These are phyloP conservation scores for Tenthredo mesomela DNA, from an alignment of 2,888 invertebrate species.

Conservation along the genomic window DNA sequence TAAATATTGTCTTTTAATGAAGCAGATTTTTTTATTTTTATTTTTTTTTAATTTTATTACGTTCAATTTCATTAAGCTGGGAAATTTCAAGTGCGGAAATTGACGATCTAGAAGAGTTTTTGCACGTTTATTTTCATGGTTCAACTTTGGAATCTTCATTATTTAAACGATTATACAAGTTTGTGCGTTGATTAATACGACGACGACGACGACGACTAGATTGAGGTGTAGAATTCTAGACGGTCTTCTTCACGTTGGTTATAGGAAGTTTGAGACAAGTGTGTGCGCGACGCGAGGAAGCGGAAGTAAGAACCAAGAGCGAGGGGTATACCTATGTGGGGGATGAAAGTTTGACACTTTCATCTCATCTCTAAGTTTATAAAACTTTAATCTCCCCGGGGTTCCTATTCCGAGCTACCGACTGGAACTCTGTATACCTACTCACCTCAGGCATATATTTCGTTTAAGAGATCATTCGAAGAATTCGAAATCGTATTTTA, in stretches of 20 bases:
- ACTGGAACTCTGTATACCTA: neutral
- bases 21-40: neutral
- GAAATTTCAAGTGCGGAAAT: neutral
- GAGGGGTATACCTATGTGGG: neutral
- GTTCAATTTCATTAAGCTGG: neutral
- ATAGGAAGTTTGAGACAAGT: neutral
- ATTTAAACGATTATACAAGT: neutral
- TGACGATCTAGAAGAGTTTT: neutral
- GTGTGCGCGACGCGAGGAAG: slow-evolving; percentile 12
- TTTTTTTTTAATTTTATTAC: neutral
- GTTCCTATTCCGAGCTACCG: neutral
- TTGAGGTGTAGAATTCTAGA: neutral
- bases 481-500: slow-evolving; percentile 8
- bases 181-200: neutral
- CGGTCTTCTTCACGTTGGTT: neutral
- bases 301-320: slow-evolving; percentile 1
- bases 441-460: slow-evolving; percentile 10
- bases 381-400: slow-evolving; percentile 12
- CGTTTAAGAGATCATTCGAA: slow-evolving; percentile 16
- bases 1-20: neutral
- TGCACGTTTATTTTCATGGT: neutral
- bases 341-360: slow-evolving; percentile 37
- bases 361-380: slow-evolving; percentile 47
- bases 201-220: neutral
- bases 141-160: neutral